Conservation (phyloP, 2,113 vertebrate genomes). For the Todiramphus saurophagus region DNA sequence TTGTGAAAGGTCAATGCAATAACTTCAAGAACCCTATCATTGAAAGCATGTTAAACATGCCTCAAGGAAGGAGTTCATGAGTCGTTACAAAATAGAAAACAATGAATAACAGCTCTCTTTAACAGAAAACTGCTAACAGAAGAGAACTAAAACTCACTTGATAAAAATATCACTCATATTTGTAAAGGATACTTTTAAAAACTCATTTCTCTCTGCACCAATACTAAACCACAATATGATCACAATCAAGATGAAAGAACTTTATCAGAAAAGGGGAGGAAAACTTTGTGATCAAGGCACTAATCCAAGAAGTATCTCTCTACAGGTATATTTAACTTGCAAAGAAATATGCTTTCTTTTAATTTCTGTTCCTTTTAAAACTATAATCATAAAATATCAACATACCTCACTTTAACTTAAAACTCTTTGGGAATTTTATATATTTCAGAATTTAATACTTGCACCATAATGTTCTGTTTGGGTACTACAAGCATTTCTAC, state of each 20-base stretch:
- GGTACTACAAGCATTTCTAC: background rate
- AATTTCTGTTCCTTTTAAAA: background rate
- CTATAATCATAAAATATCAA: background rate
- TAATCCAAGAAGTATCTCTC: background rate
- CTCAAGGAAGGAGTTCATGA: background rate
- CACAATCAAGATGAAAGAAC: background rate
- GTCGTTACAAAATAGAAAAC: background rate
- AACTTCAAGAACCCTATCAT: background rate
- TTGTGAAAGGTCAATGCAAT: background rate
- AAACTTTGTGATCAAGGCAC: background rate
- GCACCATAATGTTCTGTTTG: background rate
- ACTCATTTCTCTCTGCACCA: background rate
- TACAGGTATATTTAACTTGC: background rate
- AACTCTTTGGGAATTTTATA: background rate
- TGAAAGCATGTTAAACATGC: background rate
- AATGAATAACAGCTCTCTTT: background rate
- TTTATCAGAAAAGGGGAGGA: background rate
- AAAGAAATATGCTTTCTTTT: background rate
- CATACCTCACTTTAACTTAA: background rate
- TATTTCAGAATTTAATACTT: background rate
- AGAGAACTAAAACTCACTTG: background rate
- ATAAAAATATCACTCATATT: background rate
- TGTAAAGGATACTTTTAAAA: background rate
- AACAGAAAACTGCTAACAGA: background rate
- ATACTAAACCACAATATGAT: background rate